Percentiles rank a stretch among this genome's conserved stretches.
phyloP scores from a whole-genome alignment of 2,797 vertebrate genomes.

The Phoxinus dragarum region DNA sequence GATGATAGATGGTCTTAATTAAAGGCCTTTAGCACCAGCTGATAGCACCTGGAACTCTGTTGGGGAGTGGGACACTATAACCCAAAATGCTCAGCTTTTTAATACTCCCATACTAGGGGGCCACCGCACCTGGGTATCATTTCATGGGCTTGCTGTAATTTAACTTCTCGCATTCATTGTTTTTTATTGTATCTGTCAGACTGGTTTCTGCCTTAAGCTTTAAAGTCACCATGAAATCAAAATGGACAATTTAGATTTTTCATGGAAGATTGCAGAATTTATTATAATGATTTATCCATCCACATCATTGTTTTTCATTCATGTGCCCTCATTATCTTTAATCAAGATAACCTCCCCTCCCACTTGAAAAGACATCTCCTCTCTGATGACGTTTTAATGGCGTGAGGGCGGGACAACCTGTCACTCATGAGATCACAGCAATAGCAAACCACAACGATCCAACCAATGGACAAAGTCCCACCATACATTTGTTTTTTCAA shows the following conservation, averaged over 20 bases:
- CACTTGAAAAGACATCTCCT: not conserved
- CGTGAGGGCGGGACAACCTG: no score
- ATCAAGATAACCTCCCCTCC: not conserved
- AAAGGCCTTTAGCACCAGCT: constrained; percentile 79
- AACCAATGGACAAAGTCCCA: not conserved
- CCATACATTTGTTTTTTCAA: not conserved
- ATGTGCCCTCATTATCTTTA: not conserved
- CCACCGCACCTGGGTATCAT: constrained; percentile 58
- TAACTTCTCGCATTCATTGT: constrained; percentile 6
- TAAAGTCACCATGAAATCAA: not conserved
- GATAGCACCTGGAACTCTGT: constrained; percentile 77
- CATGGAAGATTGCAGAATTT: not conserved
- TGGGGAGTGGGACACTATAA: constrained; percentile 50
- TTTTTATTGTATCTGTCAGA: constrained; percentile 12
- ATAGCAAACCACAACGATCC: not conserved
- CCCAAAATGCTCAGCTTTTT: constrained; percentile 52
- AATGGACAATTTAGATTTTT: not conserved
- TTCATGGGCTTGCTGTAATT: constrained; percentile 30
- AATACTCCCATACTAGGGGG: constrained; percentile 23
- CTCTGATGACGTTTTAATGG: not conserved
- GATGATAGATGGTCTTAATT: constrained; percentile 85
- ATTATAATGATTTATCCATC: not conserved
- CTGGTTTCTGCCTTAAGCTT: constrained; percentile 9
- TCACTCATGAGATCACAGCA: not conserved
- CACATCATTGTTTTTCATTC: not conserved